Conservation (phyloP, 2,113 vertebrate genomes). For the Malurus cyaneus region DNA sequence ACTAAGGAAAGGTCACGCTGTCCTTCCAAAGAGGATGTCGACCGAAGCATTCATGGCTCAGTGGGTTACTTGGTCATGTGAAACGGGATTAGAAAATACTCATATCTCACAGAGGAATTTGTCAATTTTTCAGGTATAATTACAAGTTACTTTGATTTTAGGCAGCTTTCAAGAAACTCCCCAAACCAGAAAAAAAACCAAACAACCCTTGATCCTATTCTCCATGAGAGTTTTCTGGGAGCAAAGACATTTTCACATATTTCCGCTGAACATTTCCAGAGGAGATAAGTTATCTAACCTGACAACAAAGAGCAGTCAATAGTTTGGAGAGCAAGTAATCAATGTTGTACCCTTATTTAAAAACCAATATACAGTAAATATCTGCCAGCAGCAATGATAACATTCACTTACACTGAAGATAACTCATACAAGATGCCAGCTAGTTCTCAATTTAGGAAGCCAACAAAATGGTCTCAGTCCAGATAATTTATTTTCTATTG, state of each 20-base stretch:
- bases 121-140: not conserved
- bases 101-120: not conserved
- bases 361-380: constrained; percentile 67
- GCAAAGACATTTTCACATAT: not conserved
- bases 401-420: constrained; percentile 1
- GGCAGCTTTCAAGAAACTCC: not conserved
- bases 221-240: not conserved
- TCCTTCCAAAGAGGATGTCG: not conserved
- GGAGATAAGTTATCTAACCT: not conserved
- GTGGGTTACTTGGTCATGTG: not conserved
- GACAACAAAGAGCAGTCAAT: not conserved
- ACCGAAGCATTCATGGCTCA: not conserved
- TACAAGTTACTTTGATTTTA: not conserved
- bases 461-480: not conserved
- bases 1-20: not conserved
- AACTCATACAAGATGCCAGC: not conserved
- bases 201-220: not conserved
- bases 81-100: not conserved
- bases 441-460: not conserved
- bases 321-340: constrained; percentile 44
- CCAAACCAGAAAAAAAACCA: not conserved
- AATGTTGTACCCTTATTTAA: constrained; percentile 63
- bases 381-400: not conserved
- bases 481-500: not conserved
- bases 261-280: not conserved